Evolutionary conservation across 2,888 invertebrate genomes (phyloP).

Genomic region (Callyntrura guangdongensis): DNA sequence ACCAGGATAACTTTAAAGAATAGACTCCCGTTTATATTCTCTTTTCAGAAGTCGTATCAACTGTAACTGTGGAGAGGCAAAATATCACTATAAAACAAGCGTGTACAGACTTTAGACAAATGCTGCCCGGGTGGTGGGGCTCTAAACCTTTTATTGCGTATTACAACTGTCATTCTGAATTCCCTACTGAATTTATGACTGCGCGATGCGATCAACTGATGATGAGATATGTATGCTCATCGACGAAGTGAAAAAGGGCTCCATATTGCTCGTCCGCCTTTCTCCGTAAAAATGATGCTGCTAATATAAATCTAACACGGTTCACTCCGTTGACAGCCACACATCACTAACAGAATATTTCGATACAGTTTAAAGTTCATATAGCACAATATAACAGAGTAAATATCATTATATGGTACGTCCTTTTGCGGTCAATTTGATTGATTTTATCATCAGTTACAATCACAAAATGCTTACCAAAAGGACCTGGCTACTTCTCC

Average conservation of each 20-base stretch:
- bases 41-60: background rate
- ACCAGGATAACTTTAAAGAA: background rate
- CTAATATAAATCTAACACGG: background rate
- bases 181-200: constrained; percentile 54
- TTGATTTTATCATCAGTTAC: background rate
- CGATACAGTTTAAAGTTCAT: background rate
- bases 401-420: no score
- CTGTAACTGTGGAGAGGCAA: background rate
- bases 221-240: constrained; percentile 38
- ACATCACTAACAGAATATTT: background rate
- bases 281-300: no score
- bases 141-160: constrained; percentile 44
- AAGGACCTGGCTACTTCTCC: background rate
- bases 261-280: background rate
- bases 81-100: background rate
- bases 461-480: background rate
- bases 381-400: no score
- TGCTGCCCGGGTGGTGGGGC: constrained; percentile 12
- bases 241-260: background rate
- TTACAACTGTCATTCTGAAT: constrained; percentile 46
- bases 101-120: background rate
- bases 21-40: background rate
- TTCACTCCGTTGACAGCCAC: background rate
- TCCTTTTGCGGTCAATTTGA: constrained; percentile 48
- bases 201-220: constrained; percentile 23